Percentiles rank a stretch among this genome's conserved stretches.
Evolutionary conservation across 1,140 invertebrate genomes (phyloP).

Genomic region (Brachionus calyciflorus): DNA sequence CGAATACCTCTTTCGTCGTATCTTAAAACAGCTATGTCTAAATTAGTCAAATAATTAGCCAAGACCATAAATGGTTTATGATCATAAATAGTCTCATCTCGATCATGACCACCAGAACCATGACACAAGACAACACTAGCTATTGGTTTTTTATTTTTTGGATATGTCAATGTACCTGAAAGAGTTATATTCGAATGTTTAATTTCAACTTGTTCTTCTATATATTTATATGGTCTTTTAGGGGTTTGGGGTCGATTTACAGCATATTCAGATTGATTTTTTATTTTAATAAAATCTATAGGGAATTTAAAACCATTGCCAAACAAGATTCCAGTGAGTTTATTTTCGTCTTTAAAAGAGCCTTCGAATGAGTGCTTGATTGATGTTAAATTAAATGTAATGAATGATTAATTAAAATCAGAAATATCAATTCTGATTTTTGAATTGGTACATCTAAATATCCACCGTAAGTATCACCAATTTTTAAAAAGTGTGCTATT

Average conservation of each 20-base stretch:
- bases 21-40: background rate
- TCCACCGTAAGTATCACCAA: background rate
- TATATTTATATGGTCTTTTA: background rate
- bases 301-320: background rate
- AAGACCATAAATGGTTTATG: background rate
- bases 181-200: background rate
- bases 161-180: background rate
- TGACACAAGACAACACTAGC: background rate
- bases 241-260: background rate
- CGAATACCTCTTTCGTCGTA: background rate
- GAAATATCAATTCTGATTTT: constrained; percentile 4
- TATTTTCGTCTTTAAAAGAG: background rate
- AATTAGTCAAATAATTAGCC: background rate
- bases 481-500: background rate
- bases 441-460: background rate
- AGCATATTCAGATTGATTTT: background rate
- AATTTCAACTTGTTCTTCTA: background rate
- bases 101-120: background rate
- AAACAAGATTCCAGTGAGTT: background rate
- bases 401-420: background rate
- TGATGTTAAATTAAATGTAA: background rate
- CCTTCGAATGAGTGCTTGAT: background rate
- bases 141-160: background rate
- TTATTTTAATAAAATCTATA: background rate
- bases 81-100: background rate